Percentiles rank a stretch among this genome's conserved stretches.
Evolutionary conservation across 2,797 vertebrate genomes (phyloP).

Genomic region (Sciurus vulgaris): DNA sequence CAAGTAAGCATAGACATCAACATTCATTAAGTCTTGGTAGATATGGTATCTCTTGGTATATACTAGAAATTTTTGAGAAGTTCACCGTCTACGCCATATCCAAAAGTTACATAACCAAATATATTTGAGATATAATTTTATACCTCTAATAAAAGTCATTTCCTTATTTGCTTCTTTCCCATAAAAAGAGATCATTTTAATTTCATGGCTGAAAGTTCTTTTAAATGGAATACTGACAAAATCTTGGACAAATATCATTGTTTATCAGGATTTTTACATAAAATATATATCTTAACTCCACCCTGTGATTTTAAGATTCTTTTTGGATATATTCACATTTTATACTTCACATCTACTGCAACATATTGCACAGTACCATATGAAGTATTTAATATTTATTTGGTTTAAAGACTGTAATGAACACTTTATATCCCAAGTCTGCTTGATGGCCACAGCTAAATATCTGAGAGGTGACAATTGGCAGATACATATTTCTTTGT

Average conservation of each 20-base stretch:
- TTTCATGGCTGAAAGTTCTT: background rate
- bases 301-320: background rate
- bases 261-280: background rate
- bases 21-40: background rate
- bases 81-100: background rate
- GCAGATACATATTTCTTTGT: background rate
- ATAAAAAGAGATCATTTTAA: background rate
- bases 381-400: background rate
- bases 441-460: background rate
- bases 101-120: background rate
- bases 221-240: conserved; percentile 1
- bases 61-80: conserved; percentile 11
- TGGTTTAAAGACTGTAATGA: background rate
- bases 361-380: background rate
- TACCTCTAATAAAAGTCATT: background rate
- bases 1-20: background rate
- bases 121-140: background rate
- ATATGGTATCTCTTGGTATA: background rate
- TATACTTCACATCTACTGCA: background rate
- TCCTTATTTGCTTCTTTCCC: background rate
- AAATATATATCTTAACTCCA: background rate
- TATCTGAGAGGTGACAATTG: background rate
- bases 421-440: background rate
- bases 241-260: background rate
- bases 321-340: background rate